These are phyloP conservation scores for Chaitophorus viminalis DNA, from an alignment of 2,888 invertebrate genomes.

Conservation along the genomic window DNA sequence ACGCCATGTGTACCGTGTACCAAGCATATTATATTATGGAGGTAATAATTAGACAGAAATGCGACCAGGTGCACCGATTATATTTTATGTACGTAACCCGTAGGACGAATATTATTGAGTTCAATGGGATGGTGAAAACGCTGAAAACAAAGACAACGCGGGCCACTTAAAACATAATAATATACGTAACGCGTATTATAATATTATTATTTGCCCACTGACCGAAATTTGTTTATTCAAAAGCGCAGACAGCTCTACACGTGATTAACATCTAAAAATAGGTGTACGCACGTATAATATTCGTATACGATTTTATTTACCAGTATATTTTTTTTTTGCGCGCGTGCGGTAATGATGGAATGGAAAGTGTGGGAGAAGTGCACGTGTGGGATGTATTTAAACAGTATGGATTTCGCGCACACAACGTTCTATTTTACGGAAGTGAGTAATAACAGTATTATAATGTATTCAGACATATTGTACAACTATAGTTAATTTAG, in stretches of 20 bases:
- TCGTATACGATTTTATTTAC: background rate
- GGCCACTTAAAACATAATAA: too few relatives aligned
- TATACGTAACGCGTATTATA: background rate
- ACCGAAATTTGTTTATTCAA: background rate
- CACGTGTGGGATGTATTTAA: slow-evolving; percentile 39
- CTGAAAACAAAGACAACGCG: background rate
- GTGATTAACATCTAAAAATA: slow-evolving; percentile 22
- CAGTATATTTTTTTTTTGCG: background rate
- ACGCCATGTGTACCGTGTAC: too few relatives aligned
- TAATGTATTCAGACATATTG: slow-evolving; percentile 1
- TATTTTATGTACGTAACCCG: too few relatives aligned
- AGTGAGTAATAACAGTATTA: background rate
- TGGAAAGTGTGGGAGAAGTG: slow-evolving; percentile 35
- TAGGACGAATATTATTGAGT: background rate
- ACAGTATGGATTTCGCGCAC: slow-evolving; percentile 23
- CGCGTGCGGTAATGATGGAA: background rate
- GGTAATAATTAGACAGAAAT: slow-evolving; percentile 8
- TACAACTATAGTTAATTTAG: background rate
- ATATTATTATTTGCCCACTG: background rate
- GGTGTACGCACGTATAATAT: background rate
- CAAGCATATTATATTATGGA: too few relatives aligned
- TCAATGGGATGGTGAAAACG: background rate
- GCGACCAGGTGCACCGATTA: background rate
- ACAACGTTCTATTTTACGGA: background rate
- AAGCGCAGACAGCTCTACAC: background rate